Conservation (phyloP, 2,888 invertebrate species). For the Lycia hirtaria region DNA sequence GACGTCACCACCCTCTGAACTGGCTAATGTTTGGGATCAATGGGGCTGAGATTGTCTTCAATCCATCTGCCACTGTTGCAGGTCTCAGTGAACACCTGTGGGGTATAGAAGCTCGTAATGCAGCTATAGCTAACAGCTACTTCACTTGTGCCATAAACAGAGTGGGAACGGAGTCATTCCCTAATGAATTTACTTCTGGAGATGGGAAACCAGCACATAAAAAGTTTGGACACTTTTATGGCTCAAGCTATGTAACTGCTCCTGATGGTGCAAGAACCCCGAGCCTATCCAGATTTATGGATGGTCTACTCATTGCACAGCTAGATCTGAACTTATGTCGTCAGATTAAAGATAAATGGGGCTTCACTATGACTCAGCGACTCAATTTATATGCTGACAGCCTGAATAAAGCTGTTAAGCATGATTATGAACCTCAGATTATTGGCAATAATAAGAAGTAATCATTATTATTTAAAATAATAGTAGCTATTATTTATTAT, state of each 20-base stretch:
- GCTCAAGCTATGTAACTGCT: conserved; percentile 96
- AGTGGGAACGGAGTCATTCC: conserved; percentile 95
- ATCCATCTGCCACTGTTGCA: conserved; percentile 98
- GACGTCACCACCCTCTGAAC: conserved; percentile 98
- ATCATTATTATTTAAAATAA: conserved; percentile 16
- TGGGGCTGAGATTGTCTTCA: conserved; percentile 99
- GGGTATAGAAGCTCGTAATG: conserved; percentile 97
- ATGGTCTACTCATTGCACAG: conserved; percentile 95
- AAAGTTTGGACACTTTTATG: conserved; percentile 98
- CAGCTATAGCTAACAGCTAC: conserved; percentile 98
- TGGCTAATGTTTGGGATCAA: conserved; percentile 99
- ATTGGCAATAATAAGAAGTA: conserved; percentile 36
- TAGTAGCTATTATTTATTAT: no score
- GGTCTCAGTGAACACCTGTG: conserved; percentile 96
- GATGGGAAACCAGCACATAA: conserved; percentile 92
- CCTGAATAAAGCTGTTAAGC: conserved; percentile 76
- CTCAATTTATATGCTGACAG: conserved; percentile 95
- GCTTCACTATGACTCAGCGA: conserved; percentile 98
- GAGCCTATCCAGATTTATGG: conserved; percentile 90
- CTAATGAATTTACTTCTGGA: conserved; percentile 83
- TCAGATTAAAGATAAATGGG: conserved; percentile 98
- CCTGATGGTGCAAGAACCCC: conserved; percentile 98
- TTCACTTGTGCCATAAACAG: conserved; percentile 97
- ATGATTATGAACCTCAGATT: conserved; percentile 68
- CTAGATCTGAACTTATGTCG: conserved; percentile 97